phyloP scores from a whole-genome alignment of 1,140 invertebrate species.

The Microplitis demolitor region DNA sequence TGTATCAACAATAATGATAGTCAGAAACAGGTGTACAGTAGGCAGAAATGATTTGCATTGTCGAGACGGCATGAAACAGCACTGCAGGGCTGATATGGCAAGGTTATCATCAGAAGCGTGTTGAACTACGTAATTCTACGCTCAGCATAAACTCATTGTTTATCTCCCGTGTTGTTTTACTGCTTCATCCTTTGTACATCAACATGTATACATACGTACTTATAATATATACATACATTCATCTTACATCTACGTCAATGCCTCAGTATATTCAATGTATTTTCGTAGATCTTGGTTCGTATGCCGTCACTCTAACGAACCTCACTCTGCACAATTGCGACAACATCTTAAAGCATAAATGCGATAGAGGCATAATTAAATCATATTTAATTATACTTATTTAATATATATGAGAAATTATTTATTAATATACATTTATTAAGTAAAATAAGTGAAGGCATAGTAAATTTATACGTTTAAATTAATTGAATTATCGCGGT shows the following conservation, averaged over 20 bases:
- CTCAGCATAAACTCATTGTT: conserved; percentile 41
- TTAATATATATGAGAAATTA: too few species aligned
- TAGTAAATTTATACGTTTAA: too few species aligned
- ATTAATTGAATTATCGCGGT: too few species aligned
- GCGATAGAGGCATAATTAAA: too few species aligned
- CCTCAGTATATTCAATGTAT: too few species aligned
- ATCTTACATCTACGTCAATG: background rate
- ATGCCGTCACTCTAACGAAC: background rate
- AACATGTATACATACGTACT: too few species aligned
- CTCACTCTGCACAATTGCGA: background rate
- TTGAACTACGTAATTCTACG: conserved; percentile 43
- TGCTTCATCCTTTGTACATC: conserved; percentile 6
- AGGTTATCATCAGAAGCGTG: conserved; percentile 39
- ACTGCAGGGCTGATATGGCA: background rate
- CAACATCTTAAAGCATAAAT: too few species aligned
- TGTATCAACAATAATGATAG: too few species aligned
- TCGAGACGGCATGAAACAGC: conserved; percentile 1
- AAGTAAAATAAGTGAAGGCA: too few species aligned
- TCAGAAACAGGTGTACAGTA: background rate
- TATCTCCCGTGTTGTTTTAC: conserved; percentile 9
- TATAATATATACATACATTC: background rate
- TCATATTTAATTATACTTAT: too few species aligned
- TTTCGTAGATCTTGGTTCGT: background rate
- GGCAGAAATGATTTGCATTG: background rate
- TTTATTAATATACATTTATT: too few species aligned